Evolutionary conservation across 2,888 invertebrate species (phyloP).

Genomic region (Acanthococcus lagerstroemiae): DNA sequence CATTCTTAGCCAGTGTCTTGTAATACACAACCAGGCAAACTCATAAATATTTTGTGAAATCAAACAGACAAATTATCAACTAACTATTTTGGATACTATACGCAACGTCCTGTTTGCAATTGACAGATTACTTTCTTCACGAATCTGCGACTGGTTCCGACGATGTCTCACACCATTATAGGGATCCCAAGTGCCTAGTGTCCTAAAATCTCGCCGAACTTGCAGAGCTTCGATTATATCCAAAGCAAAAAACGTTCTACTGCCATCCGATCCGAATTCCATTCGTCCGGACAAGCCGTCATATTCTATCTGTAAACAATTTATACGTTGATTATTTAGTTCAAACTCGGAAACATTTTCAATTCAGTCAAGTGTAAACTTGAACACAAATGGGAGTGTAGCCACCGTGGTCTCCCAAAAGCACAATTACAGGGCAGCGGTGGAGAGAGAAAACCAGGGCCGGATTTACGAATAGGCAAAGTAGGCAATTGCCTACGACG

Average conservation of each 20-base stretch:
- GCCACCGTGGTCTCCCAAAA: no score
- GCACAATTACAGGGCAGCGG: no score
- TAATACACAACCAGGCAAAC: no score
- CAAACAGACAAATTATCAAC: constrained; percentile 35
- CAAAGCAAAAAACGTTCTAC: constrained; percentile 57
- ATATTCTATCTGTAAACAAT: constrained; percentile 36
- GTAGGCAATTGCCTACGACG: no score
- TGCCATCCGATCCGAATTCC: constrained; percentile 62
- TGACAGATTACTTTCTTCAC: constrained; percentile 47
- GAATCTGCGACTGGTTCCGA: constrained; percentile 40
- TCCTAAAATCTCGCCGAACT: constrained; percentile 43
- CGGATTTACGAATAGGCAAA: no score
- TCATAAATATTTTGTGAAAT: no score
- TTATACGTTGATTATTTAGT: no score
- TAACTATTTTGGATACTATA: constrained; percentile 61
- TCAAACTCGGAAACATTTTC: not conserved
- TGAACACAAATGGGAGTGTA: not conserved
- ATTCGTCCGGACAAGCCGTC: constrained; percentile 67
- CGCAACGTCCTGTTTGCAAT: constrained; percentile 61
- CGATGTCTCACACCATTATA: constrained; percentile 51
- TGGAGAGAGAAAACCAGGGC: no score
- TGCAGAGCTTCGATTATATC: constrained; percentile 57
- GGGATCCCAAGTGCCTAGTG: constrained; percentile 59
- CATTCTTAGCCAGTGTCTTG: no score
- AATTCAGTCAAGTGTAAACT: not conserved